Percentiles rank a stretch among this genome's conserved stretches.
These are phyloP conservation scores for Ctenochaetus hawaiiensis DNA, from an alignment of 2,797 vertebrate species.

Conservation along the genomic window DNA sequence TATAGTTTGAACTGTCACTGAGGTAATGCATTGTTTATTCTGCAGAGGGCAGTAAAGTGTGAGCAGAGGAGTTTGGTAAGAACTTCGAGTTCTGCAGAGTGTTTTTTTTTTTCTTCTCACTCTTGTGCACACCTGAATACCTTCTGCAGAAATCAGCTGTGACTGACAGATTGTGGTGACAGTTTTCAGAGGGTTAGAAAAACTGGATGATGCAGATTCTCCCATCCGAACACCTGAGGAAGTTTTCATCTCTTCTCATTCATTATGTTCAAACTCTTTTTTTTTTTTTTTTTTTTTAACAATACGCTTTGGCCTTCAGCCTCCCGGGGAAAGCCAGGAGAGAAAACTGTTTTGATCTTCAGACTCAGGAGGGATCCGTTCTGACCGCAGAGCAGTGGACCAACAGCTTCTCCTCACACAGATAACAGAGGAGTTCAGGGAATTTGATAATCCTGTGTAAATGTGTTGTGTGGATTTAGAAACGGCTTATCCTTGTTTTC, in stretches of 20 bases:
- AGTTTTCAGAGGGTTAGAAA: not conserved
- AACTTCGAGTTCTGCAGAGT: constrained; percentile 13
- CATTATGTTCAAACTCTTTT: not conserved
- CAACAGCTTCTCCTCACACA: constrained; percentile 36
- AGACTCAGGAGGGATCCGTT: constrained; percentile 31
- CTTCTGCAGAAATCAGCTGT: not conserved
- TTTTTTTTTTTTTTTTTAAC: not conserved
- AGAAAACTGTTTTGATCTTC: constrained; percentile 22
- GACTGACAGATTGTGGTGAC: constrained; percentile 4
- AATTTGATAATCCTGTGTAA: constrained; percentile 69
- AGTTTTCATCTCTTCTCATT: not conserved
- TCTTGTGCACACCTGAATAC: constrained; percentile 11
- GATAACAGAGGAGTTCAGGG: constrained; percentile 57
- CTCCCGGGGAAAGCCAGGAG: not conserved
- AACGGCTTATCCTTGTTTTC: constrained; percentile 61
- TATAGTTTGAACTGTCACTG: not conserved
- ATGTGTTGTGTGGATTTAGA: constrained; percentile 74
- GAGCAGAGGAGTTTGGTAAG: not conserved
- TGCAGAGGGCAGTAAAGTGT: not conserved
- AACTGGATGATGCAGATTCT: constrained; percentile 2
- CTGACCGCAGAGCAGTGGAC: constrained; percentile 39
- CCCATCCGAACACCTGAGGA: not conserved
- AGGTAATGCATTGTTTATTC: not conserved
- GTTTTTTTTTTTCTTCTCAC: no score
- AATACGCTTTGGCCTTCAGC: constrained; percentile 6